Base-by-base conservation (phyloP, 2,888 invertebrate species). In the Diploptera punctata region DNA sequence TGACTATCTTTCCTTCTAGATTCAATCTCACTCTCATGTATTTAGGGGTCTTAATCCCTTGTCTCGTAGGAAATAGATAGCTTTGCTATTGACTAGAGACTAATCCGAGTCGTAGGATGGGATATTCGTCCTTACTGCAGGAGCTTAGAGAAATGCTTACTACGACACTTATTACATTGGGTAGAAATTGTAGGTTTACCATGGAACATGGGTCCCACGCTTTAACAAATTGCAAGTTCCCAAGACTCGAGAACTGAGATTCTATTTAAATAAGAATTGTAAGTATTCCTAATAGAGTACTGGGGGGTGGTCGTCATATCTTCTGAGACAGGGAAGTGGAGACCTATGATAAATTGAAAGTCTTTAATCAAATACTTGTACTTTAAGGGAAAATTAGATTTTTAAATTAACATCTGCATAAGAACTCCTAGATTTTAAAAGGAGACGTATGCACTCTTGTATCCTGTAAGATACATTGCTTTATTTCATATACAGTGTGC, bases 21-120 rank as follows among this genome's bases (percentile, higher is more conserved):
- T 67, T 67, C 57, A 68, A 68, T 72, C 71, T 72, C 19, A 19
- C 65, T 71, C 38, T 67, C 65, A 21, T 71, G 71, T 71, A 67
- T 71, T 71, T 71, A 71, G 71, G 71, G 43, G 61, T 61, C 67
- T 38, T 72, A 72, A 72, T 72, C 72, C 68, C 72, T 43, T 61
- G 68, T 54, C 72, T 52, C 61, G n/a, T 26, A 24, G 54, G 60
- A 60, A 72, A 29, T 62, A 72, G 72, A 68, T 72, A 68, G 68
- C 68, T 61, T 33, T 68, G 38, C 67, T 49, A 72, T 72, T 72
- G 72, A 72, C 68, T 72, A 29, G 2, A 18, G 31, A 57, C 57
- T 71, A 71, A 71, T 70, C 71, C 71, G 47, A 49, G 16, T 29
- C 62, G 24, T 26, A 26, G 44, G 65, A 44, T 47, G 47, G 47